Evolutionary conservation across 2,797 vertebrate species (phyloP).

Genomic region (Chaetophractus vellerosus): DNA sequence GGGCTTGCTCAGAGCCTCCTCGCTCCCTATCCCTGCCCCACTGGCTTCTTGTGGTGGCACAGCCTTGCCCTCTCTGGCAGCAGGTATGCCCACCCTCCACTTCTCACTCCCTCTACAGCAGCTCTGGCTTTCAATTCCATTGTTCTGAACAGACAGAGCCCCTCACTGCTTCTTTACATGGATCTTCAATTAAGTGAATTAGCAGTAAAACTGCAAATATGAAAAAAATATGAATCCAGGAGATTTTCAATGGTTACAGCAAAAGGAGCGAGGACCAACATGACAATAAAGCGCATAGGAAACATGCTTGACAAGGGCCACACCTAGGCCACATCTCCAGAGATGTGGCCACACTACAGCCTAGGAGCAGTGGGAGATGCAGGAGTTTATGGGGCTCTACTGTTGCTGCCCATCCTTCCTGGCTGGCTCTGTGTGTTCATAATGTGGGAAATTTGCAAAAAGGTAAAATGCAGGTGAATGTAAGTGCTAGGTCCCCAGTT

Average conservation of each 20-base stretch:
- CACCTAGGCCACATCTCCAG: not conserved
- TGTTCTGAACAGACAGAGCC: not conserved
- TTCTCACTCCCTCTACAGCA: not conserved
- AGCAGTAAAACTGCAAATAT: not conserved
- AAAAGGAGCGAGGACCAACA: not conserved
- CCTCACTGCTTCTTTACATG: not conserved
- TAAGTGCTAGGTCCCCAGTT: not conserved
- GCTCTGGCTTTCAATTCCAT: slow-evolving; percentile 38
- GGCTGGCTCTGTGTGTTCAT: not conserved
- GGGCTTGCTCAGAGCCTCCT: not conserved
- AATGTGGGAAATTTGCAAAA: not conserved
- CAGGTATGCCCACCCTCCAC: not conserved
- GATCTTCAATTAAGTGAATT: not conserved
- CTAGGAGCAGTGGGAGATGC: not conserved
- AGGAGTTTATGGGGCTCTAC: not conserved
- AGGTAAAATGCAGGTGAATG: not conserved
- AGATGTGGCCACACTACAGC: not conserved
- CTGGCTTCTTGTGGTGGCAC: not conserved
- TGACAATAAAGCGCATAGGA: not conserved
- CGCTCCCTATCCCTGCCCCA: not conserved
- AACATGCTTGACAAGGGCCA: accelerated
- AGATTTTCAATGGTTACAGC: not conserved
- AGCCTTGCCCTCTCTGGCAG: not conserved
- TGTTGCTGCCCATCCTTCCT: not conserved
- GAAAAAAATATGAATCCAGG: not conserved